Percentiles rank a stretch among this genome's conserved stretches.
Conservation (phyloP, 2,113 vertebrate species). For the Acrocephalus arundinaceus region DNA sequence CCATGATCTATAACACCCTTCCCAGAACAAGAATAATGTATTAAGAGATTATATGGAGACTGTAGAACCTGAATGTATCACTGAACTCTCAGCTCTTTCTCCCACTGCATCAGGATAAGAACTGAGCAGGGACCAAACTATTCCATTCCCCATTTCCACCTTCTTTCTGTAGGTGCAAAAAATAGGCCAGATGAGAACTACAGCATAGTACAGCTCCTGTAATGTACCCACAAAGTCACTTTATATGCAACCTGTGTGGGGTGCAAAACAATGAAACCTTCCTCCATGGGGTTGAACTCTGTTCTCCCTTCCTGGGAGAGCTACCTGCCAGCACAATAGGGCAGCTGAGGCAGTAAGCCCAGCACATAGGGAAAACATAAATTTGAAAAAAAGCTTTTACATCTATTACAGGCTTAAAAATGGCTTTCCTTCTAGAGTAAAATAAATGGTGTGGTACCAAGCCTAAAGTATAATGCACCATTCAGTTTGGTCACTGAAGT, state of each 20-base stretch:
- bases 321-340: not conserved
- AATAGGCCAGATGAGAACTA: not conserved
- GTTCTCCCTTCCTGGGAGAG: not conserved
- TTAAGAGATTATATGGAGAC: not conserved
- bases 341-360: conserved; percentile 1
- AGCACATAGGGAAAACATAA: not conserved
- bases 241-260: not conserved
- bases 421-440: conserved; percentile 20
- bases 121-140: not conserved
- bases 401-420: conserved; percentile 37
- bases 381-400: conserved; percentile 36
- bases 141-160: not conserved
- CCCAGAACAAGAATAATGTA: not conserved
- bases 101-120: not conserved
- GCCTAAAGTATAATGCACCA: not conserved
- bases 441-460: conserved; percentile 13
- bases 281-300: not conserved
- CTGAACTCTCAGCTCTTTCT: not conserved
- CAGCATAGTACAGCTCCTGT: not conserved
- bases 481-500: conserved; percentile 1
- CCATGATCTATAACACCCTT: not conserved
- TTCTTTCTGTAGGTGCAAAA: not conserved
- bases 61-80: not conserved
- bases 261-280: conserved; percentile 2
- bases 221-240: not conserved